Percentiles rank a stretch among this genome's conserved stretches.
Evolutionary conservation across 2,888 invertebrate genomes (phyloP).

Genomic region (Ennomos quercinarius): DNA sequence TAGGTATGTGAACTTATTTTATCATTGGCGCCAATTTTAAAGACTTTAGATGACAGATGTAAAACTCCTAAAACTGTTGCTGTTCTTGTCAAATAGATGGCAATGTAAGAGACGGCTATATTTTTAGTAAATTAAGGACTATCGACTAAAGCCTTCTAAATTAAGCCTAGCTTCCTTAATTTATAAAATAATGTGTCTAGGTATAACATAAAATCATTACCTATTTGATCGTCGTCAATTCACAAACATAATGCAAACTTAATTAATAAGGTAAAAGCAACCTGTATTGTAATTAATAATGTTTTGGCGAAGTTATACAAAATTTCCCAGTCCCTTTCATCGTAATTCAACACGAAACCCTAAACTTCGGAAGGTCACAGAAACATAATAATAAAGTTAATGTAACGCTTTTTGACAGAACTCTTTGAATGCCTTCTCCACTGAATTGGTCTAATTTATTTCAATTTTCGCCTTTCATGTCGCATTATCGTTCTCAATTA

Average conservation of each 20-base stretch:
- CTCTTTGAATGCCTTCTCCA: conserved; percentile 44
- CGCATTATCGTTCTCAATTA: conserved; percentile 56
- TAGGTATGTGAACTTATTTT: too few species aligned
- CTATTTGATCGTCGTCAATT: neutral
- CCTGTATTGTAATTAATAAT: conserved; percentile 39
- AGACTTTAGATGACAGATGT: too few species aligned
- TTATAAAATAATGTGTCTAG: too few species aligned
- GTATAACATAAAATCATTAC: too few species aligned
- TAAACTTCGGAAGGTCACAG: conserved; percentile 46
- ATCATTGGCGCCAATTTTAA: too few species aligned
- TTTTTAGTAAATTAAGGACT: too few species aligned
- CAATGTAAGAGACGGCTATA: too few species aligned
- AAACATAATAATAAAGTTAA: conserved; percentile 38
- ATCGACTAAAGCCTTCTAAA: too few species aligned
- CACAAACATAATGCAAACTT: neutral
- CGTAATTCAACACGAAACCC: conserved; percentile 47
- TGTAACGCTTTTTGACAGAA: conserved; percentile 45
- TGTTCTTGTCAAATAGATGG: too few species aligned
- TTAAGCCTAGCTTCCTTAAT: too few species aligned
- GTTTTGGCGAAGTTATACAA: conserved; percentile 37
- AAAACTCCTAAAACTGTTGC: too few species aligned
- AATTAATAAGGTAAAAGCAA: conserved; percentile 7
- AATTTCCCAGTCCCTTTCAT: conserved; percentile 46
- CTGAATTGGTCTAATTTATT: conserved; percentile 53
- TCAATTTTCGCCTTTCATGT: conserved; percentile 58